Base-by-base conservation (phyloP, 2,888 invertebrate genomes). In the Taenaris catops region DNA sequence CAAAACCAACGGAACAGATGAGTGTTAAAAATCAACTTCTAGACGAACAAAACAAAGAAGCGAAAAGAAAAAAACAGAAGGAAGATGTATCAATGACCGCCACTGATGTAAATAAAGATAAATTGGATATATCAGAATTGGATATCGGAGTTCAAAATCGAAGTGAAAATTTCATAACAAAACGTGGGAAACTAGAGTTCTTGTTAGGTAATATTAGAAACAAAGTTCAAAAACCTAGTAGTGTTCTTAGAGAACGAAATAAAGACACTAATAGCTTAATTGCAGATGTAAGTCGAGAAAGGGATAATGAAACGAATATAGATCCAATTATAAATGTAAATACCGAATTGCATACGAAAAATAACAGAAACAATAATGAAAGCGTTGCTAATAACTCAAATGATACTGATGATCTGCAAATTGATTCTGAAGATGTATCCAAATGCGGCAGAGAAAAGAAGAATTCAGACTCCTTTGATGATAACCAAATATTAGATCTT, bases 141-240 rank as follows among this genome's bases (percentile, higher is more conserved):
- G 18, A 41, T 10, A 33, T 36, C 18, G 19, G 20, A 25, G 36
- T 47, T 23, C 33, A 35, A 16, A 47, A 44, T 28, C 35, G 40
- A 9, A 64, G 62, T 11, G 53, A 52, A 0, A 63, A 50, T 40
- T 72, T 74, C 17, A 46, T 54, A 1, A 58, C 60, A 4, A 79
- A 75, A 41, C 56, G 66, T 4, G 59, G 39, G 0, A 81, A 80
- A 48, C 38, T 84, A 16, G 81, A 83, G 55, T 39, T 38, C 11
- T 28, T 65, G 7, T 41, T 66, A 25, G 59, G 59, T 4, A 63
- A 53, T 36, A 63, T 81, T 6, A 76, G 67, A 48, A 60, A 46
- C 17, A 70, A 57, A 46, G 25, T 18, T 7, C 21, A 25, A 23
- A 34, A 1, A 18, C 7, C 8, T 2, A 25, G n/a, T 4, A 38